These are phyloP conservation scores for Cheumatopsyche charites DNA, from an alignment of 1,140 invertebrate species.

Conservation along the genomic window DNA sequence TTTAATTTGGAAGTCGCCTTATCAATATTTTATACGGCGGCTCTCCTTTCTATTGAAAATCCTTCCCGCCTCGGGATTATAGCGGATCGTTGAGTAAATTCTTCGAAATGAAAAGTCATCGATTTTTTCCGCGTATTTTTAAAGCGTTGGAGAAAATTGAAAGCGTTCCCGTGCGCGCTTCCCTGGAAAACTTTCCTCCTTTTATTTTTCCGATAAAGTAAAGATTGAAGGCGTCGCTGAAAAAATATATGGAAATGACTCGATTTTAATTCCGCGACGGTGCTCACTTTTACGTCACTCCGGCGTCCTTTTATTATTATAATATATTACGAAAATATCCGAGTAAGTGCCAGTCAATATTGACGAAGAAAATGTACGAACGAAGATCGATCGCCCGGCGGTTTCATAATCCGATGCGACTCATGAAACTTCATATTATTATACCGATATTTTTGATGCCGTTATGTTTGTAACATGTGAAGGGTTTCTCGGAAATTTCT, in stretches of 20 bases:
- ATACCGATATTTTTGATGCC: too few relatives aligned
- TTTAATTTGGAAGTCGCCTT: too few relatives aligned
- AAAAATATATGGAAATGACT: conserved; percentile 27
- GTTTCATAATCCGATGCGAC: too few relatives aligned
- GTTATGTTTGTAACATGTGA: too few relatives aligned
- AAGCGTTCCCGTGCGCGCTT: conserved; percentile 14
- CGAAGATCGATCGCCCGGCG: too few relatives aligned
- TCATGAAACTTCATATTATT: too few relatives aligned
- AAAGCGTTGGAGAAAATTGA: conserved; percentile 23
- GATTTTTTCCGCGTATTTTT: background rate
- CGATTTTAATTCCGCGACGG: conserved; percentile 16
- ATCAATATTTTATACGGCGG: too few relatives aligned
- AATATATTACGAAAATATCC: conserved; percentile 9
- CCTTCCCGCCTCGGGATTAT: too few relatives aligned
- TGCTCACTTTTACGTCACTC: background rate
- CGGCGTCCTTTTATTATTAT: background rate
- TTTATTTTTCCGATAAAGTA: conserved; percentile 16
- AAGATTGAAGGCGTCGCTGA: conserved; percentile 18
- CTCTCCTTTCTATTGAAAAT: too few relatives aligned
- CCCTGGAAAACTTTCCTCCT: conserved; percentile 3
- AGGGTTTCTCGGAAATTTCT: too few relatives aligned
- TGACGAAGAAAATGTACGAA: background rate
- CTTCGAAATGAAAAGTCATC: too few relatives aligned
- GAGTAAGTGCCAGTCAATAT: background rate
- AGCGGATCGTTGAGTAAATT: too few relatives aligned